A percentile compares a stretch with the other conserved stretches of the same genome.
phyloP scores from a whole-genome alignment of 2,888 invertebrate genomes.

The Herminia tarsipennalis region DNA sequence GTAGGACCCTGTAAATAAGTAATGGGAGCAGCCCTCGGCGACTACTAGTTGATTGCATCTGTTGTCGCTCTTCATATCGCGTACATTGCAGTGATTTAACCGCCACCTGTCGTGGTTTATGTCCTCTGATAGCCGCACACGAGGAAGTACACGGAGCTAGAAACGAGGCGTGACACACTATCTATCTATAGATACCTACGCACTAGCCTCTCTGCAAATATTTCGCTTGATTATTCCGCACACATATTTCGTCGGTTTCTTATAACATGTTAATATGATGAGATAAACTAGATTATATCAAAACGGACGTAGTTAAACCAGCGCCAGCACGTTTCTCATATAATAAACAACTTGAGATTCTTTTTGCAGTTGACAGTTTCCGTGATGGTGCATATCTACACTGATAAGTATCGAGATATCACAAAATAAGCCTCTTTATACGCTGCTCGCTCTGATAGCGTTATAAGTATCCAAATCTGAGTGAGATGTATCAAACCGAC shows the following conservation, averaged over 20 bases:
- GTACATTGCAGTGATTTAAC: slow-evolving; percentile 66
- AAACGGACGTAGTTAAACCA: slow-evolving; percentile 36
- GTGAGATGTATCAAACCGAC: slow-evolving; percentile 33
- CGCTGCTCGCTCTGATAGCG: slow-evolving; percentile 34
- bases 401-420: slow-evolving; percentile 43
- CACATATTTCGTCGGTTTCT: slow-evolving; percentile 29
- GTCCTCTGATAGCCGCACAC: slow-evolving; percentile 64
- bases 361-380: slow-evolving; percentile 40
- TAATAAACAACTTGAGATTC: slow-evolving; percentile 37
- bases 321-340: slow-evolving; percentile 40
- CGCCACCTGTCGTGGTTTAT: slow-evolving; percentile 74
- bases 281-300: slow-evolving; percentile 44
- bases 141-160: slow-evolving; percentile 58
- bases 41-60: slow-evolving; percentile 56
- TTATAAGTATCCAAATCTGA: slow-evolving; percentile 34
- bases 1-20: slow-evolving; percentile 43
- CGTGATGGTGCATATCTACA: slow-evolving; percentile 34
- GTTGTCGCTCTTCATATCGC: slow-evolving; percentile 71
- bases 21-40: slow-evolving; percentile 53
- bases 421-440: slow-evolving; percentile 51
- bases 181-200: slow-evolving; percentile 30
- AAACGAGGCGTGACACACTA: slow-evolving; percentile 44
- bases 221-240: slow-evolving; percentile 24
- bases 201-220: slow-evolving; percentile 29
- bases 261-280: slow-evolving; percentile 37